Percentiles rank a stretch among this genome's conserved stretches.
Conservation (phyloP, 2,797 vertebrate genomes). For the Chloroceryle inda region DNA sequence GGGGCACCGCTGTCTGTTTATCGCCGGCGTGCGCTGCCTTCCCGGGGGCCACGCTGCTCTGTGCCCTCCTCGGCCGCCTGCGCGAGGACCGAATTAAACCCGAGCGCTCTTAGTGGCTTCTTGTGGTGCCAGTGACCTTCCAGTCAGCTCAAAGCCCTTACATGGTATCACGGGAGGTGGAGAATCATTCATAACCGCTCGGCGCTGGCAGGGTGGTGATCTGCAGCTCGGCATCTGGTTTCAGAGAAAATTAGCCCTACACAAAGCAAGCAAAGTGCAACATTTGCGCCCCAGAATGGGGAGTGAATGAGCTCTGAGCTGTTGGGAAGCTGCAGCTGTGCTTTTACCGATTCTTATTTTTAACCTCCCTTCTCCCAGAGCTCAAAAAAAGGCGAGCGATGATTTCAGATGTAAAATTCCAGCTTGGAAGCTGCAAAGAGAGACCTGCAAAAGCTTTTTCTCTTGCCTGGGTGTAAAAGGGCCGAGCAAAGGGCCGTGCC, state of each 20-base stretch:
- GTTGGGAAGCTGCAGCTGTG: constrained; percentile 51
- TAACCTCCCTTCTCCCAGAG: constrained; percentile 49
- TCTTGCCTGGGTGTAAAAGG: not conserved
- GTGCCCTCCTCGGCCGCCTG: not conserved
- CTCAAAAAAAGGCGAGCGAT: constrained; percentile 7
- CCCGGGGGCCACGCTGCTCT: not conserved
- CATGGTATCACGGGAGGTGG: not conserved
- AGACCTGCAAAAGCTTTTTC: not conserved
- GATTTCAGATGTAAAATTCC: not conserved
- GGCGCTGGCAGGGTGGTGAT: not conserved
- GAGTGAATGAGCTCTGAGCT: constrained; percentile 14
- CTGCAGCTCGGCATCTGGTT: constrained; percentile 33
- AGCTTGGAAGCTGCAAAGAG: constrained; percentile 31
- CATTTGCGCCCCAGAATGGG: constrained; percentile 40
- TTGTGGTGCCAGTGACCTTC: not conserved
- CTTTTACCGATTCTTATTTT: constrained; percentile 53
- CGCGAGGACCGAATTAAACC: not conserved
- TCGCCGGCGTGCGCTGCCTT: not conserved
- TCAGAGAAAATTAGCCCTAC: not conserved
- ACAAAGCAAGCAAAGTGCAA: not conserved
- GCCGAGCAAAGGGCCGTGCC: not conserved
- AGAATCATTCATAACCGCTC: not conserved
- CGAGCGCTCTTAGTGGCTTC: not conserved
- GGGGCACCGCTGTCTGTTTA: not conserved
- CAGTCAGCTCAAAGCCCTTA: not conserved